phyloP scores from a whole-genome alignment of 2,113 vertebrate species.

The Copsychus sechellarum region DNA sequence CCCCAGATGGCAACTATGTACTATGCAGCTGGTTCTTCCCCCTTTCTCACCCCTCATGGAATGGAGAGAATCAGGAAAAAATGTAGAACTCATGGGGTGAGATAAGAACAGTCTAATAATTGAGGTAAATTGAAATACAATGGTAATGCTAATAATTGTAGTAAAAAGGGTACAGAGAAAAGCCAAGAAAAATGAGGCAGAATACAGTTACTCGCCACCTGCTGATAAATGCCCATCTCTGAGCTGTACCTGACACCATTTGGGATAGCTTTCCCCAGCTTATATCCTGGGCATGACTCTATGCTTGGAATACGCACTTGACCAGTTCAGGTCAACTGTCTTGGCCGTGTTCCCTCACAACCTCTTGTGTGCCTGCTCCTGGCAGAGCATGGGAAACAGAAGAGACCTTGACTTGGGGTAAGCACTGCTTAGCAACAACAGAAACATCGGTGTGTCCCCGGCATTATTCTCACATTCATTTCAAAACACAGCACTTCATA shows the following conservation, averaged over 20 bases:
- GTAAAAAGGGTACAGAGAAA: neutral
- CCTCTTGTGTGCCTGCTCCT: neutral
- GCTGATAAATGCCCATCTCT: rapidly evolving
- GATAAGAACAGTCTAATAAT: neutral
- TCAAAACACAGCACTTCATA: neutral
- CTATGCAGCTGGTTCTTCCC: neutral
- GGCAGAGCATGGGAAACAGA: neutral
- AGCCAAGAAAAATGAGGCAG: neutral
- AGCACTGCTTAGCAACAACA: neutral
- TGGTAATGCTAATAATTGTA: neutral
- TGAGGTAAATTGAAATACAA: neutral
- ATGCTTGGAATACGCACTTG: neutral
- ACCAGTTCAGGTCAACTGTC: neutral
- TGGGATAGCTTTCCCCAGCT: neutral
- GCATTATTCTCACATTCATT: neutral
- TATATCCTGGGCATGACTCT: neutral
- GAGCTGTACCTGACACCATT: neutral
- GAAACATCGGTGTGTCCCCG: neutral
- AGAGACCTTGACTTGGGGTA: neutral
- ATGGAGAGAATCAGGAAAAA: neutral
- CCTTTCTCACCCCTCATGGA: neutral
- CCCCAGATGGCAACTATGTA: neutral
- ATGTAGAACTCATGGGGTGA: neutral
- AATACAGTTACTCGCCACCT: neutral
- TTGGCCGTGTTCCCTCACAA: neutral